Conservation (phyloP, 2,797 vertebrate genomes). For the Sciaenops ocellatus region DNA sequence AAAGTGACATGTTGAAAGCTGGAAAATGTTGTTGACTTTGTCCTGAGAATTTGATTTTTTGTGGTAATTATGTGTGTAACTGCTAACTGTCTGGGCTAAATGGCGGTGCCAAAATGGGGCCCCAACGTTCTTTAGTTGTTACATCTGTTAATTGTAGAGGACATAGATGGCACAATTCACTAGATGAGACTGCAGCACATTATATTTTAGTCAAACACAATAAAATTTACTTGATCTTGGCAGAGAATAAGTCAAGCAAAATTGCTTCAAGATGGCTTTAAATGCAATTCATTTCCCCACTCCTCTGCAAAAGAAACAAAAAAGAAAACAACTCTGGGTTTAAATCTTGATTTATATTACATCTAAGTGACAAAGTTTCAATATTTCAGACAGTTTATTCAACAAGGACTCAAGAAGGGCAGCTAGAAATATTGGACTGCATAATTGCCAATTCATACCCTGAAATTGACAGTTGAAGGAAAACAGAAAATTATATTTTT, state of each 20-base stretch:
- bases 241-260: slow-evolving; percentile 69
- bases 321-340: slow-evolving; percentile 48
- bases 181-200: slow-evolving; percentile 71
- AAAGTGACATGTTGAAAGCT: slow-evolving; percentile 76
- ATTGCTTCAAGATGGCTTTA: slow-evolving; percentile 76
- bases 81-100: slow-evolving; percentile 81
- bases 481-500: slow-evolving; percentile 84
- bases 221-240: slow-evolving; percentile 76
- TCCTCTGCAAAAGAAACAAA: slow-evolving; percentile 47
- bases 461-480: slow-evolving; percentile 82
- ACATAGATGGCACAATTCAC: slow-evolving; percentile 80
- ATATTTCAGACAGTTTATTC: slow-evolving; percentile 78
- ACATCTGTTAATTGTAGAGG: slow-evolving; percentile 78
- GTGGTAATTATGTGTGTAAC: slow-evolving; percentile 79
- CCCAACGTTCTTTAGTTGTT: slow-evolving; percentile 66
- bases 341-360: slow-evolving; percentile 71
- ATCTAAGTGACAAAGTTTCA: slow-evolving; percentile 79
- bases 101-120: slow-evolving; percentile 68
- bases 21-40: slow-evolving; percentile 75
- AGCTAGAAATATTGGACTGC: slow-evolving; percentile 78
- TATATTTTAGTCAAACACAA: slow-evolving; percentile 81
- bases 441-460: slow-evolving; percentile 84
- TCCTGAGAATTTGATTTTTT: slow-evolving; percentile 72
- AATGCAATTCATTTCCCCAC: slow-evolving; percentile 74
- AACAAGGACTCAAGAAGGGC: slow-evolving; percentile 76